Base-by-base conservation (phyloP, 2,797 vertebrate species). In the Ctenopoma kingsleyae region DNA sequence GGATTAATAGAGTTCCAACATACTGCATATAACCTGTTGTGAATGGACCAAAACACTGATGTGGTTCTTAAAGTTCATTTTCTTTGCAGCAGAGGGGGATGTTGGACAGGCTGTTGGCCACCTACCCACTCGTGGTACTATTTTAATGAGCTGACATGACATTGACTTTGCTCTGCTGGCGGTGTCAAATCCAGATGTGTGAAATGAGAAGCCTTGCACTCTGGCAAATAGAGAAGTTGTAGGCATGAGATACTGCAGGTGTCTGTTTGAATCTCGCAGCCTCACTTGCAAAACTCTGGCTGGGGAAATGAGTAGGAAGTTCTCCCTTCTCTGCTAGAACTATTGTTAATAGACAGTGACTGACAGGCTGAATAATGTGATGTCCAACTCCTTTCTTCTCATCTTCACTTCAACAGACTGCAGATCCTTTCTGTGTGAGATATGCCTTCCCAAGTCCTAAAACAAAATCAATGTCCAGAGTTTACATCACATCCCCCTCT, bases 51-150 rank as follows among this genome's bases (percentile, higher is more conserved):
- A 35, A 55, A 6, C 2, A 6, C 4, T 38, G 3, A 20, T 56
- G 5, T 1, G 17, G 43, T 10, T 20, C 43, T 30, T 51, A 50
- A 59, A 61, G 46, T 76, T 70, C 71, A 56, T 43, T 15, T 5
- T 66, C 20, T 60, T 16, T 76, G 67, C 72, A 80, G 78, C 54
- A 70, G 80, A 36, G 63, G 77, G 68, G 55, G 62, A 53, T 69
- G 66, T 78, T 74, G 59, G 72, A 65, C 67, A 63, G 67, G 6
- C 23, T 69, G 70, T 35, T 62, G 53, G 35, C 44, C 53, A 40
- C 50, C 55, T 62, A 64, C 58, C 49, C 10, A 13, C 35, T 23
- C 0, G 2, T 32, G 30, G 30, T 30, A 12, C 20, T 17, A 0
- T 62, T 52, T 10, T 41, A 62, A 65, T 54, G 15, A 72, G 53